A percentile compares a stretch with the other conserved stretches of the same genome.
These are phyloP conservation scores for Ammodytes marinus DNA, from an alignment of 2,113 vertebrate species.

Conservation along the genomic window DNA sequence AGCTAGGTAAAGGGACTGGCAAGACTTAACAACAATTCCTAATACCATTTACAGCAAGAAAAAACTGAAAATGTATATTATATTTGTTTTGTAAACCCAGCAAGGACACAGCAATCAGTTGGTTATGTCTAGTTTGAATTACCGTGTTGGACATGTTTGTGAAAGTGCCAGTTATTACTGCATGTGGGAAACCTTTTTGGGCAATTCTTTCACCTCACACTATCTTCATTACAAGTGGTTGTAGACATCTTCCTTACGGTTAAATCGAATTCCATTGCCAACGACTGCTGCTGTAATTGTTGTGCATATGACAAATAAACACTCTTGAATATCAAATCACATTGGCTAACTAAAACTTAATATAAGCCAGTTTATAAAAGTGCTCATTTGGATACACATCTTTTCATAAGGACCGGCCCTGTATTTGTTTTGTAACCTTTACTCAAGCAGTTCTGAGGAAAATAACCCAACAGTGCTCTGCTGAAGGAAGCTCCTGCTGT, in stretches of 20 bases:
- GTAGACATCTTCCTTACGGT: slow-evolving; percentile 22
- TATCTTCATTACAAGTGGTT: slow-evolving; percentile 17
- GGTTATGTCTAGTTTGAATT: not conserved
- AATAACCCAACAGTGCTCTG: slow-evolving; percentile 74
- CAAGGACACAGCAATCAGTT: not conserved
- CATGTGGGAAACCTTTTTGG: slow-evolving; percentile 12
- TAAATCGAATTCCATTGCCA: not conserved
- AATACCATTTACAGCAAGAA: not conserved
- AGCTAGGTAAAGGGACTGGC: too few species aligned
- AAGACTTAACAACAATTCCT: not conserved
- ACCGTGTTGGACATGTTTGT: slow-evolving; percentile 64
- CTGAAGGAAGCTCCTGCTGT: slow-evolving; percentile 73
- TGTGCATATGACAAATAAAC: too few species aligned
- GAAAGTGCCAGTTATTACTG: slow-evolving; percentile 16
- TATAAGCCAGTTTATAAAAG: not conserved
- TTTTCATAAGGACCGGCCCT: slow-evolving; percentile 13
- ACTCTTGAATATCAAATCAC: not conserved
- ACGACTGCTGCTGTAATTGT: too few species aligned
- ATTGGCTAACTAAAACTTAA: slow-evolving; percentile 8
- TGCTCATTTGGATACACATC: slow-evolving; percentile 4
- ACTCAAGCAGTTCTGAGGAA: slow-evolving; percentile 78
- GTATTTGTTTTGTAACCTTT: slow-evolving; percentile 56
- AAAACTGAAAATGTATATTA: not conserved
- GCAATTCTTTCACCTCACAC: not conserved
- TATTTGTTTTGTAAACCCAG: not conserved